A percentile compares a stretch with the other conserved stretches of the same genome.
phyloP scores from a whole-genome alignment of 2,888 invertebrate genomes.

The Liposcelis brunnea region DNA sequence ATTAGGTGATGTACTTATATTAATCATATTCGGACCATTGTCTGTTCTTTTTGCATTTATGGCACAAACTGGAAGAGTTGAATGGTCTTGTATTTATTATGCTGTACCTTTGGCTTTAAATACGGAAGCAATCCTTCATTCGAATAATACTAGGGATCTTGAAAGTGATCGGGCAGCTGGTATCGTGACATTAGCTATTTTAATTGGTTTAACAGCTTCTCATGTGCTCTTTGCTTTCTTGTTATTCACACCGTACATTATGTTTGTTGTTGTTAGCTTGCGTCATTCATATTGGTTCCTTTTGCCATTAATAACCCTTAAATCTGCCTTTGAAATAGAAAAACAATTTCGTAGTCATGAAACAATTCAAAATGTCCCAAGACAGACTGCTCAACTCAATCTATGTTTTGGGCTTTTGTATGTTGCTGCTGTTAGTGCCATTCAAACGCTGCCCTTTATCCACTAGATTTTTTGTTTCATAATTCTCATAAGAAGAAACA shows the following conservation, averaged over 20 bases:
- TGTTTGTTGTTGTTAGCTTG: slow-evolving; percentile 69
- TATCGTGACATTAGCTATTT: slow-evolving; percentile 86
- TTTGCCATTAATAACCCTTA: slow-evolving; percentile 71
- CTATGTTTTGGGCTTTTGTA: slow-evolving; percentile 82
- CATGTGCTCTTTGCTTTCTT: slow-evolving; percentile 80
- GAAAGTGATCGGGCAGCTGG: slow-evolving; percentile 77
- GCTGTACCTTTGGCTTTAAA: slow-evolving; percentile 86
- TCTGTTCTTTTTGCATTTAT: slow-evolving; percentile 86
- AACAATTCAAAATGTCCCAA: slow-evolving; percentile 65
- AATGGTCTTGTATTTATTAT: slow-evolving; percentile 81
- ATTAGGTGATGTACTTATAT: slow-evolving; percentile 77
- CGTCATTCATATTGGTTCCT: slow-evolving; percentile 79
- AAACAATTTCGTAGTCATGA: slow-evolving; percentile 66
- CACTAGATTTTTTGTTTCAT: slow-evolving; percentile 14
- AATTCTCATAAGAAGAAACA: neutral
- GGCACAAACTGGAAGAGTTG: slow-evolving; percentile 80
- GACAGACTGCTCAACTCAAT: slow-evolving; percentile 78
- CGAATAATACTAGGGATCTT: slow-evolving; percentile 85
- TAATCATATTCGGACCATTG: slow-evolving; percentile 86
- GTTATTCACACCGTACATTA: slow-evolving; percentile 77
- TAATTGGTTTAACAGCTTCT: slow-evolving; percentile 79
- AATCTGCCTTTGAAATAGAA: slow-evolving; percentile 78
- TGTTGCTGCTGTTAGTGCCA: slow-evolving; percentile 56
- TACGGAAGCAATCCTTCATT: slow-evolving; percentile 88
- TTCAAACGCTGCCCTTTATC: slow-evolving; percentile 20